A percentile compares a stretch with the other conserved stretches of the same genome.
Evolutionary conservation across 2,113 vertebrate genomes (phyloP).

Genomic region (Reinhardtius hippoglossoides): DNA sequence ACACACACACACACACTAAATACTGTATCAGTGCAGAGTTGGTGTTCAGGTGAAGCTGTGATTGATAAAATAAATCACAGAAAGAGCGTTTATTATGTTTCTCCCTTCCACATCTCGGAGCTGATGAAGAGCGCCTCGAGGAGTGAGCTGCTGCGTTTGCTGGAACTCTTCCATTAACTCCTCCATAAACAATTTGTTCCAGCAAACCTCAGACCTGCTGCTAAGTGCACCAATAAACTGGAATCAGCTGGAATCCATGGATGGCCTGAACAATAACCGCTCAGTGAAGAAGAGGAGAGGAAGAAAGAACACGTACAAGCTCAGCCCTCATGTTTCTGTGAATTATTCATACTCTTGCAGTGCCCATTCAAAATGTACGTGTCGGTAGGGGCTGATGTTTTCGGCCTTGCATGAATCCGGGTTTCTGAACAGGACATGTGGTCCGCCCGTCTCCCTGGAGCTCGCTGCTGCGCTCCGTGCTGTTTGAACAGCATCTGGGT

Average conservation of each 20-base stretch:
- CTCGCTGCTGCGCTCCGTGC: too few species aligned
- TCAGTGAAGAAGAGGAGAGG: not conserved
- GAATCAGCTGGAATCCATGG: not conserved
- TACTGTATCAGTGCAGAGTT: not conserved
- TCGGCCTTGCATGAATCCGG: not conserved
- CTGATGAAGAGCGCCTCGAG: conserved; percentile 11
- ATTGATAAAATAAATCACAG: not conserved
- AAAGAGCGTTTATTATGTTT: conserved; percentile 1
- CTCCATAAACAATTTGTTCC: not conserved
- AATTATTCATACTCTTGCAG: conserved; percentile 22
- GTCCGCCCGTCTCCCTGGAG: too few species aligned
- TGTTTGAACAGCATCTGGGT: too few species aligned
- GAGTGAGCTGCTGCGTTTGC: not conserved
- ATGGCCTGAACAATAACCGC: not conserved
- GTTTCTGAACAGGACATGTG: not conserved
- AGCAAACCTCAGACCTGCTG: conserved; percentile 2
- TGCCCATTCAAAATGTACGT: not conserved
- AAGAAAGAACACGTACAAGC: conserved; percentile 1
- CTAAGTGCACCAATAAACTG: conserved; percentile 19
- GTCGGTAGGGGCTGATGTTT: not conserved
- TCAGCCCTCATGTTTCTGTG: not conserved
- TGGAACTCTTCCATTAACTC: not conserved
- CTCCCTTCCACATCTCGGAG: not conserved
- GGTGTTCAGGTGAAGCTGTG: not conserved
- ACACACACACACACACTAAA: not conserved